A percentile compares a stretch with the other conserved stretches of the same genome.
These are phyloP conservation scores for Ceratina calcarata DNA, from an alignment of 1,140 invertebrate genomes.

Conservation along the genomic window DNA sequence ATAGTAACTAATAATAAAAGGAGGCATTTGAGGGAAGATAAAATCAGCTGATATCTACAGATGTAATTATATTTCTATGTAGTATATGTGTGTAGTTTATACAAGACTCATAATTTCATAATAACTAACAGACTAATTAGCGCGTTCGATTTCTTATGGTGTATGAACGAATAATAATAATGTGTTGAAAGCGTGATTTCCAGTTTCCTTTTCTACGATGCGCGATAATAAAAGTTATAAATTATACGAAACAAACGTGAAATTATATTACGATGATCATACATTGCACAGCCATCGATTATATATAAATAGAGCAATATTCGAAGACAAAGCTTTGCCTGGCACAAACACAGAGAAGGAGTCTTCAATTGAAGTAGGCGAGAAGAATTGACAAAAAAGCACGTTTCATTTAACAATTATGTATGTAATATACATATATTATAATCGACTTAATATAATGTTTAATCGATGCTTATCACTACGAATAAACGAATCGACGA, in stretches of 20 bases:
- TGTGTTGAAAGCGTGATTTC: conserved; percentile 8
- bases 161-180: conserved; percentile 16
- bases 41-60: conserved; percentile 22
- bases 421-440: background rate
- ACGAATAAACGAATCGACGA: conserved; percentile 8
- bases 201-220: background rate
- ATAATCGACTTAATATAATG: conserved; percentile 15
- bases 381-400: background rate
- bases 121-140: conserved; percentile 5
- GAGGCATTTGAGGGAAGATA: background rate
- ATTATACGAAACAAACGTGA: background rate
- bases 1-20: background rate
- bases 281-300: conserved; percentile 38
- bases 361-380: background rate
- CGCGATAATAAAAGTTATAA: conserved; percentile 22
- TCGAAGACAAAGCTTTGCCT: background rate
- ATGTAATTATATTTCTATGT: conserved; percentile 35
- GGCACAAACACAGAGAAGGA: background rate
- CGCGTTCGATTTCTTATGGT: background rate
- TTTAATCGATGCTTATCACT: background rate
- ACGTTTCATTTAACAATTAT: conserved; percentile 14
- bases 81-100: conserved; percentile 20
- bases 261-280: conserved; percentile 19
- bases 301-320: conserved; percentile 30
- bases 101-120: conserved; percentile 23